Conservation (phyloP, 2,888 invertebrate species). For the Ectobius pallidus region DNA sequence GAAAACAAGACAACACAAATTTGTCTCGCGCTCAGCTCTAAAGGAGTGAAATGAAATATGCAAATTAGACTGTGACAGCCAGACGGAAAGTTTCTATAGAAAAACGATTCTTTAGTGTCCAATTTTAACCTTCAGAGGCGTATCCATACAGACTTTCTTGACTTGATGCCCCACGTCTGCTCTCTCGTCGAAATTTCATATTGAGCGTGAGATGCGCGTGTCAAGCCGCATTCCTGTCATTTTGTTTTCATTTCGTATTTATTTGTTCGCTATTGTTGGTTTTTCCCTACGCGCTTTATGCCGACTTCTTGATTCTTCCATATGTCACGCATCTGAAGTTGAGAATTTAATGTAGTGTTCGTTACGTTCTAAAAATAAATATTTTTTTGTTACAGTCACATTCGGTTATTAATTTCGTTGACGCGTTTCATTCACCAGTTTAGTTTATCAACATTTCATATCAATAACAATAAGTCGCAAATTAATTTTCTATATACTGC, state of each 20-base stretch:
- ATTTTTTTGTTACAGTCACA: too few species aligned
- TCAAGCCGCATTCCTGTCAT: neutral
- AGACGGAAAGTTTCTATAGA: neutral
- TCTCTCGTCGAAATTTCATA: neutral
- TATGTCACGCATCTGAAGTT: too few species aligned
- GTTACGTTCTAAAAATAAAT: too few species aligned
- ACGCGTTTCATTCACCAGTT: too few species aligned
- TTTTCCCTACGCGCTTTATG: too few species aligned
- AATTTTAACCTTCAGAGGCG: neutral
- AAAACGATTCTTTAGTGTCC: neutral
- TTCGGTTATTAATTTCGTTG: too few species aligned
- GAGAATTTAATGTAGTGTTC: too few species aligned
- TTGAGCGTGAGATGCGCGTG: neutral
- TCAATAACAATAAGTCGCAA: too few species aligned
- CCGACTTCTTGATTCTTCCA: too few species aligned
- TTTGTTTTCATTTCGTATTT: neutral
- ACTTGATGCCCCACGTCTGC: neutral
- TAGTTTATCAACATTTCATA: too few species aligned
- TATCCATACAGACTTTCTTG: neutral
- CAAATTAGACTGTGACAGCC: neutral
- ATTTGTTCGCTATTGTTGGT: neutral
- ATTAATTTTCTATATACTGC: too few species aligned
- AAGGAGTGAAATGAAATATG: slow-evolving; percentile 16
- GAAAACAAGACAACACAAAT: slow-evolving; percentile 14
- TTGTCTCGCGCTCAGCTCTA: slow-evolving; percentile 1